Evolutionary conservation across 2,113 vertebrate species (phyloP).

Genomic region (Galemys pyrenaicus): DNA sequence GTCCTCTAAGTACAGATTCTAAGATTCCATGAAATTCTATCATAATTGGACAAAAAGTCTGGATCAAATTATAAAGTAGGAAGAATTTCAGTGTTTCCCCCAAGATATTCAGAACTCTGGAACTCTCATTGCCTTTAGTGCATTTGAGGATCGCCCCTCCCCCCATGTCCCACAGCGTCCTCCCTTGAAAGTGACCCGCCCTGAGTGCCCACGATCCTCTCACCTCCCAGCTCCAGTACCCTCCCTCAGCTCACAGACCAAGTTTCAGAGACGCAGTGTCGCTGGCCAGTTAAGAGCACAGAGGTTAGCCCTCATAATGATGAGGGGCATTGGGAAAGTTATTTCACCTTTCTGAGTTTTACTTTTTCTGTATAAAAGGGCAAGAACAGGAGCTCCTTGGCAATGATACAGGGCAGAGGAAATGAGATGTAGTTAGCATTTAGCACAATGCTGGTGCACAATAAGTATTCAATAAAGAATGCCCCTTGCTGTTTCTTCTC

Average conservation of each 20-base stretch:
- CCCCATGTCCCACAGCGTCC: neutral
- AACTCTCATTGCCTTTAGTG: neutral
- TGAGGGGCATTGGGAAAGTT: neutral
- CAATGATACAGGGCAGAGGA: no score
- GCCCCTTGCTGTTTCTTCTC: neutral
- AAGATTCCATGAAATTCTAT: neutral
- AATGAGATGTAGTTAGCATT: neutral
- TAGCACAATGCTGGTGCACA: neutral
- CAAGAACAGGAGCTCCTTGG: neutral
- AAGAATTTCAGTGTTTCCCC: neutral
- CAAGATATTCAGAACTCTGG: neutral
- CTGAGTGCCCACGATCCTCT: neutral
- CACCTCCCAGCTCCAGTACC: no score
- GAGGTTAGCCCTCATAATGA: neutral
- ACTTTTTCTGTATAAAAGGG: neutral
- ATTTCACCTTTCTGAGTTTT: constrained; percentile 1
- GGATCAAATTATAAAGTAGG: neutral
- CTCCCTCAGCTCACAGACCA: neutral
- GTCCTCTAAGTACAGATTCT: neutral
- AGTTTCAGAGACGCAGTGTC: neutral
- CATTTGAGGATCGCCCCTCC: neutral
- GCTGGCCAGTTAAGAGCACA: neutral
- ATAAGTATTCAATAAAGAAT: neutral
- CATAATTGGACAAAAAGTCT: neutral
- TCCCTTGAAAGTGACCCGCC: neutral